These are phyloP conservation scores for Pocillopora meandrina DNA, from an alignment of 92 coral and sea anemone species.

Conservation along the genomic window DNA sequence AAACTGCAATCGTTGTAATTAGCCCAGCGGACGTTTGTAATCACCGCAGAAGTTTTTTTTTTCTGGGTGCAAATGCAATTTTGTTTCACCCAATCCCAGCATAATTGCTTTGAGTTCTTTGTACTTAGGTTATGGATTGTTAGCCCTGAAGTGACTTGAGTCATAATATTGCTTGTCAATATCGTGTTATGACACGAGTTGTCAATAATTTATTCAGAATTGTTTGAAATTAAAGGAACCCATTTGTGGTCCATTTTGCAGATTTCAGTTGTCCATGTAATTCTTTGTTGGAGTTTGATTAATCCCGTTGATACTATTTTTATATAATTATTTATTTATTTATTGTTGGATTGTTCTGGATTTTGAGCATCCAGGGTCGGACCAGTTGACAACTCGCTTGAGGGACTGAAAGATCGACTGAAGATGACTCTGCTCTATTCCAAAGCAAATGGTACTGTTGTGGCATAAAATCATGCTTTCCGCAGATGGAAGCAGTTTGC, in stretches of 20 bases:
- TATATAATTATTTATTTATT: neutral
- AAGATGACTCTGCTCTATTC: slow-evolving; percentile 38
- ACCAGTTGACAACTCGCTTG: slow-evolving; percentile 7
- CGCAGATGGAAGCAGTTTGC: slow-evolving; percentile 35
- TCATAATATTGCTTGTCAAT: slow-evolving; percentile 14
- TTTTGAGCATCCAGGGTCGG: slow-evolving; percentile 27
- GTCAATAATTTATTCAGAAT: no score
- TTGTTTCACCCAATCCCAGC: slow-evolving; percentile 19
- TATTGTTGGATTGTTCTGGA: neutral
- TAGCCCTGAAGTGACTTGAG: slow-evolving; percentile 19
- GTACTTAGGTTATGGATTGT: slow-evolving; percentile 18
- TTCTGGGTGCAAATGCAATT: neutral
- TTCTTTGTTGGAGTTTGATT: slow-evolving; percentile 15
- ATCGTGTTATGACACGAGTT: neutral
- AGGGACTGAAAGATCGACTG: slow-evolving; percentile 14
- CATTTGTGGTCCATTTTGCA: neutral
- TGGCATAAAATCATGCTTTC: slow-evolving; percentile 42
- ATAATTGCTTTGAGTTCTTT: neutral
- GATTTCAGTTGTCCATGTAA: neutral
- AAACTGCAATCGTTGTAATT: slow-evolving; percentile 18
- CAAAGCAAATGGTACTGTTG: slow-evolving; percentile 21
- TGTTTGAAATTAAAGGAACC: no score
- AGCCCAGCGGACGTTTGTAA: neutral
- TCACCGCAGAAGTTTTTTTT: neutral
- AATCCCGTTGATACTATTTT: neutral